These are phyloP conservation scores for Panorpa germanica DNA, from an alignment of 2,888 invertebrate species.

Conservation along the genomic window DNA sequence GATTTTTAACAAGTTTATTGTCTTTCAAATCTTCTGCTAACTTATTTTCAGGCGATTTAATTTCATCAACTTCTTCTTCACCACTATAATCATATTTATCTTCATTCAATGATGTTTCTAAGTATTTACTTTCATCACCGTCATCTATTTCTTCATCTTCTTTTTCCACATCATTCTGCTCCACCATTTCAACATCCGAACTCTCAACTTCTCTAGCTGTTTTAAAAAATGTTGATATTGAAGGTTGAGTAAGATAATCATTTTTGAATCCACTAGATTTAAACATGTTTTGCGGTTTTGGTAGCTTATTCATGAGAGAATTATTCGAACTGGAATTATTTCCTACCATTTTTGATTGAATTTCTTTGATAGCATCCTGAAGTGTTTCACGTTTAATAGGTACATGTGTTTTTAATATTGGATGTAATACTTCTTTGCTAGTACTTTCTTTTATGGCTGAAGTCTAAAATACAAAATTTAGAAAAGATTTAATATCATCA, in stretches of 20 bases:
- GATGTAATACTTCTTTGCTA: constrained; percentile 26
- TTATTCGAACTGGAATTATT: no score
- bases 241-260: constrained; percentile 29
- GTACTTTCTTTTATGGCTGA: constrained; percentile 37
- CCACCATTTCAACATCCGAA: constrained; percentile 5
- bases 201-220: constrained; percentile 5
- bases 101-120: neutral
- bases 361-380: constrained; percentile 28
- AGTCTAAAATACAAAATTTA: constrained; percentile 27
- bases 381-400: constrained; percentile 30
- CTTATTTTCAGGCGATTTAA: constrained; percentile 4
- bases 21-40: constrained; percentile 16
- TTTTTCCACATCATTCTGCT: constrained; percentile 4
- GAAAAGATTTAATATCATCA: constrained; percentile 8
- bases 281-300: neutral
- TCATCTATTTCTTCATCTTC: constrained; percentile 5
- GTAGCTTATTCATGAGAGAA: neutral
- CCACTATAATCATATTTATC: neutral
- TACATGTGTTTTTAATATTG: constrained; percentile 31
- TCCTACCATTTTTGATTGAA: constrained; percentile 22
- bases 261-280: constrained; percentile 21
- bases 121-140: constrained; percentile 3
- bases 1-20: constrained; percentile 11
- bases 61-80: constrained; percentile 1
- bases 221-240: constrained; percentile 13